Evolutionary conservation across 2,797 vertebrate genomes (phyloP).

Genomic region (Meriones psammophilus): DNA sequence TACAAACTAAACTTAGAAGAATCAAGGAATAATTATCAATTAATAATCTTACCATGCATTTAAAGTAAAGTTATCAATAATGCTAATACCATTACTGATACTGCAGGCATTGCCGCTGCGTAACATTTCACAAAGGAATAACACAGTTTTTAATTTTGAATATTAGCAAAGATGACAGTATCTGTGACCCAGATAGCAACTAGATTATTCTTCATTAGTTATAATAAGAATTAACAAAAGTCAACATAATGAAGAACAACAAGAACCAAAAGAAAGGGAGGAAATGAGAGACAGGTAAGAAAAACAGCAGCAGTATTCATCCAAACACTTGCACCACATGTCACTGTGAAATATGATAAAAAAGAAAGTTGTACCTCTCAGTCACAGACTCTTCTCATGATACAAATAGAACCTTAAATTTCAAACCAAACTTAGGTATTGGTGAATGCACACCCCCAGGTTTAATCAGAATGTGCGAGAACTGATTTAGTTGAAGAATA

Average conservation of each 20-base stretch:
- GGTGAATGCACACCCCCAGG: conserved; percentile 73
- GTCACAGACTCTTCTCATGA: not conserved
- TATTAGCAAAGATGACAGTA: conserved; percentile 11
- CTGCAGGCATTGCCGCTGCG: not conserved
- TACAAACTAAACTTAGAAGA: conserved; percentile 52
- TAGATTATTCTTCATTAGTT: conserved; percentile 22
- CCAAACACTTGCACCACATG: not conserved
- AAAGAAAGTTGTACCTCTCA: not conserved
- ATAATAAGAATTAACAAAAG: conserved; percentile 41
- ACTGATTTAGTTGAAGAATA: not conserved
- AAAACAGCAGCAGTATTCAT: conserved; percentile 3
- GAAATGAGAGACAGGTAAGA: not conserved
- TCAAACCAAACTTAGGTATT: conserved; percentile 49
- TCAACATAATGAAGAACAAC: conserved; percentile 40
- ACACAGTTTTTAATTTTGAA: conserved; percentile 25
- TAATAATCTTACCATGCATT: conserved; percentile 22
- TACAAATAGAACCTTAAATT: not conserved
- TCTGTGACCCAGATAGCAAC: not conserved
- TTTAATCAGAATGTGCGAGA: not conserved
- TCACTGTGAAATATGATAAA: not conserved
- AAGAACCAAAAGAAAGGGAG: not conserved
- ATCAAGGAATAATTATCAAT: not conserved
- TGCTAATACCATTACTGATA: not conserved
- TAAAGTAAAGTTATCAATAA: conserved; percentile 48
- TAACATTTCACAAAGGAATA: conserved; percentile 28